phyloP scores from a whole-genome alignment of 2,797 vertebrate genomes.

The Galagoides demidoff region DNA sequence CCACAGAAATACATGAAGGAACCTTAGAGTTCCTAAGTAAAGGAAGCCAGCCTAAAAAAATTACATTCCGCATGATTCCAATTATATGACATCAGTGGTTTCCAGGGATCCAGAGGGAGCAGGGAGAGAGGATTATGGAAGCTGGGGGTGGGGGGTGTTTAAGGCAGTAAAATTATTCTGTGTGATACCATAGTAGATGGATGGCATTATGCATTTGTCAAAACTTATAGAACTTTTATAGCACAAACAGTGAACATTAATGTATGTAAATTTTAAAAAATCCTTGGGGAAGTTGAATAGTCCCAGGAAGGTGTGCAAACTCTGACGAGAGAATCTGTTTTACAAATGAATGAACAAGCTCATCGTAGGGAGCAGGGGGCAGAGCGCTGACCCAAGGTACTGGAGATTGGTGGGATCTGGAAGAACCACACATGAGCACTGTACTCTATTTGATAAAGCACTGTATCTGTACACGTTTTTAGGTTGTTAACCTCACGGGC shows the following conservation, averaged over 20 bases:
- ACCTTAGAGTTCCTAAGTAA: background rate
- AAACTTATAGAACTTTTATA: background rate
- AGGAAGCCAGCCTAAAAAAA: background rate
- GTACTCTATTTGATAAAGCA: background rate
- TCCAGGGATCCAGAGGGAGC: background rate
- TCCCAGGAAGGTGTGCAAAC: background rate
- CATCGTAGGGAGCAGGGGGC: background rate
- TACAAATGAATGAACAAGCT: background rate
- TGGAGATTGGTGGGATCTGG: background rate
- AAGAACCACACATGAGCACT: background rate
- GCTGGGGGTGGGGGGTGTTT: background rate
- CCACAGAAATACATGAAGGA: background rate
- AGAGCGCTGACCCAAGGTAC: background rate
- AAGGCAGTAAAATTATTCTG: background rate
- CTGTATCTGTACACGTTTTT: background rate
- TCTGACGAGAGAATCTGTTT: background rate
- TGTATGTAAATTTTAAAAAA: background rate
- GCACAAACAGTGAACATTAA: background rate
- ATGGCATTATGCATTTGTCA: background rate
- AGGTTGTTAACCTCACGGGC: background rate
- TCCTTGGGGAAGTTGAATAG: background rate
- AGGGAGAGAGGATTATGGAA: background rate
- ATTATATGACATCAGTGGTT: background rate
- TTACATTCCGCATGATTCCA: background rate
- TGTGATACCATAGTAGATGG: background rate